Conservation (phyloP, 2,888 invertebrate species). For the Tinea semifulvella region DNA sequence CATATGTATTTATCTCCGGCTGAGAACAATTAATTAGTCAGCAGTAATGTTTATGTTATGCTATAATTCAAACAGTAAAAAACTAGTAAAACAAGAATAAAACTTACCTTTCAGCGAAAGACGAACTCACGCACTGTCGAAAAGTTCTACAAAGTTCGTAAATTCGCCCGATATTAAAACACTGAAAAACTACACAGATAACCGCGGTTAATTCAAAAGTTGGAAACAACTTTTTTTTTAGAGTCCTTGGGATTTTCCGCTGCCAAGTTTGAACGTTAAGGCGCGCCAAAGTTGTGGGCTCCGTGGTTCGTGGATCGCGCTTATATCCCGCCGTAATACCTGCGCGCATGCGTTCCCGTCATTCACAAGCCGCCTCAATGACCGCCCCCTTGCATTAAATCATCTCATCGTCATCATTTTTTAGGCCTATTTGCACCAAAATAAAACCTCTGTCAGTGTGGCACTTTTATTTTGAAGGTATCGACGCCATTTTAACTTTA, state of each 20-base stretch:
- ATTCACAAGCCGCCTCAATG: conserved; percentile 60
- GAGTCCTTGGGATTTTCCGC: not conserved
- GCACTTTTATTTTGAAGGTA: too few species aligned
- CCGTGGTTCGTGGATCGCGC: conserved; percentile 40
- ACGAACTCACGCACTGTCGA: conserved; percentile 3
- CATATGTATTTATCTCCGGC: too few species aligned
- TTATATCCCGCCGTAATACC: conserved; percentile 48
- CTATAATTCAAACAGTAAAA: too few species aligned
- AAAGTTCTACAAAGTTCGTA: not conserved
- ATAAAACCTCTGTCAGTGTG: too few species aligned
- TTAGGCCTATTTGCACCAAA: too few species aligned
- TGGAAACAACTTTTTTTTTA: not conserved
- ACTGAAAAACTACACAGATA: not conserved
- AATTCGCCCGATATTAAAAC: too few species aligned
- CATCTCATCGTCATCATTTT: not conserved
- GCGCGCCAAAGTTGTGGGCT: conserved; percentile 61
- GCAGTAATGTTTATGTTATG: too few species aligned
- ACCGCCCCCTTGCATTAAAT: conserved; percentile 34
- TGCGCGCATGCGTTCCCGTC: conserved; percentile 45
- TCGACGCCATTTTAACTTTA: too few species aligned
- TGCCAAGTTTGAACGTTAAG: conserved; percentile 43
- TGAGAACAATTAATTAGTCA: too few species aligned
- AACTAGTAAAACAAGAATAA: conserved; percentile 1
- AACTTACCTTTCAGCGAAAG: conserved; percentile 4
- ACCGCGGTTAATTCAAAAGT: not conserved